Conservation (phyloP, 2,113 vertebrate species). For the Datnioides undecimradiatus region DNA sequence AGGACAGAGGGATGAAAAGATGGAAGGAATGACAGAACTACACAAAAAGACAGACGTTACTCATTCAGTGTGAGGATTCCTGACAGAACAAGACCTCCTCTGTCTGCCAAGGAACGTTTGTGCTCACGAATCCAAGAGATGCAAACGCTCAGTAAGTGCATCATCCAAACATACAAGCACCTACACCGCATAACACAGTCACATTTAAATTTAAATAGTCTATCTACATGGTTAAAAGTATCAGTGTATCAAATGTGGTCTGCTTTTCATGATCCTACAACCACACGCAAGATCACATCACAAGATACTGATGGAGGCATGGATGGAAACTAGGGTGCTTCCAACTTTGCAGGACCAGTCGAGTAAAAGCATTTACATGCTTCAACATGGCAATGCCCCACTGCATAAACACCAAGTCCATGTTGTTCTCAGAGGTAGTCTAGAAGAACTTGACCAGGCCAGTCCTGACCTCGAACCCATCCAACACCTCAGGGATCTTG, state of each 20-base stretch:
- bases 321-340: not conserved
- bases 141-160: not conserved
- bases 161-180: not conserved
- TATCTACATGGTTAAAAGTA: not conserved
- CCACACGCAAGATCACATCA: too few relatives aligned
- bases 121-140: not conserved
- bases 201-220: too few relatives aligned
- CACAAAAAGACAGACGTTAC: not conserved
- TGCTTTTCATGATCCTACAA: not conserved
- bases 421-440: not conserved
- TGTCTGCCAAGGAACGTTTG: not conserved
- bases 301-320: too few relatives aligned
- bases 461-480: not conserved
- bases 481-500: not conserved
- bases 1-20: not conserved
- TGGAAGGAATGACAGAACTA: not conserved
- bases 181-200: too few relatives aligned
- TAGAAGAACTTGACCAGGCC: not conserved
- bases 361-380: not conserved
- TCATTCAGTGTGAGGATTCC: slow-evolving; percentile 9
- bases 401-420: not conserved
- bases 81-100: not conserved
- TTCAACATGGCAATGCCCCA: not conserved
- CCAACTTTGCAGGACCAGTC: not conserved
- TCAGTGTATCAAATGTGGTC: not conserved